Percentiles rank a stretch among this genome's conserved stretches.
Evolutionary conservation across 30 jellyfish, hydroid and myxozoan species (phyloP).

Genomic region (Pelagia noctiluca): DNA sequence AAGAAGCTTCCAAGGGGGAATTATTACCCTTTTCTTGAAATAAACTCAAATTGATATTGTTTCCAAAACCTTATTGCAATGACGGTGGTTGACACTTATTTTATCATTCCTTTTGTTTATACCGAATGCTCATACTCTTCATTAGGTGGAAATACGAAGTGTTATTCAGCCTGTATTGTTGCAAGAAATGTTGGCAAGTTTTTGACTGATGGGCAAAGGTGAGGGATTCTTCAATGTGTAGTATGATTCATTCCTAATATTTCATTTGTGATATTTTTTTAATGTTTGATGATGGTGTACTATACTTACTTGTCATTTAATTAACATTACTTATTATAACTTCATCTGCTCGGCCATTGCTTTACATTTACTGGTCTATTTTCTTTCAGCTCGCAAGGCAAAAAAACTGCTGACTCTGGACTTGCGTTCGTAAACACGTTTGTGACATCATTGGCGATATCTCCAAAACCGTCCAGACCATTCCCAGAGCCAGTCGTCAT

Average conservation of each 20-base stretch:
- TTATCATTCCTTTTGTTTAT: background rate
- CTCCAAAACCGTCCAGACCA: slow-evolving; percentile 62
- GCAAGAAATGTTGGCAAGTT: slow-evolving; percentile 68
- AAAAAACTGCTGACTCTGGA: background rate
- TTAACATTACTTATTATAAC: background rate
- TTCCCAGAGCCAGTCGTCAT: slow-evolving; percentile 71
- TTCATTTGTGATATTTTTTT: no score
- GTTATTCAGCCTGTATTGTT: slow-evolving; percentile 60
- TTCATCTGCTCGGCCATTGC: background rate
- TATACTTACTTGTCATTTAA: no score
- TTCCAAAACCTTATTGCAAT: no score
- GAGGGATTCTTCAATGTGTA: background rate
- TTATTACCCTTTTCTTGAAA: no score
- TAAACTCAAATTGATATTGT: no score
- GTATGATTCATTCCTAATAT: background rate
- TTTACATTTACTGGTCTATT: background rate
- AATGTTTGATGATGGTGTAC: background rate
- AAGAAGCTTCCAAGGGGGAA: no score
- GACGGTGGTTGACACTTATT: background rate
- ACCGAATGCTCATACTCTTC: background rate
- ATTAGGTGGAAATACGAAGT: slow-evolving; percentile 40
- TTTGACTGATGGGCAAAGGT: slow-evolving; percentile 30
- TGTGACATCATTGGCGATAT: slow-evolving; percentile 56
- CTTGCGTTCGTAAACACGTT: slow-evolving; percentile 55
- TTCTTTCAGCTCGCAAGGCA: slow-evolving; percentile 18